Evolutionary conservation across 2,888 invertebrate genomes (phyloP).

Genomic region (Orchesellides sinensis): DNA sequence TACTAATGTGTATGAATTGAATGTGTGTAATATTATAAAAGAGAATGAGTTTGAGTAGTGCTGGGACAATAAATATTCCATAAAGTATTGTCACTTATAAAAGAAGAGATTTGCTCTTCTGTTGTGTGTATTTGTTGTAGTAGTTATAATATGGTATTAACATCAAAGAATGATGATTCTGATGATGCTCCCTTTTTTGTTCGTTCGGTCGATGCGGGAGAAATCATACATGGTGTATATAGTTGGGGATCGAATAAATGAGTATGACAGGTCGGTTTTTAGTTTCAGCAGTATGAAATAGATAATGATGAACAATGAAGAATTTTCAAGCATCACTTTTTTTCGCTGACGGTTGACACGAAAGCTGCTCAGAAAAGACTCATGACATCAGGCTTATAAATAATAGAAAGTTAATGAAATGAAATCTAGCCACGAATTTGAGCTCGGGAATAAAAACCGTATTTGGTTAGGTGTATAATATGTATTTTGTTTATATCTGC

Average conservation of each 20-base stretch:
- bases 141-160: slow-evolving; percentile 41
- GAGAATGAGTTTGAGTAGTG: slow-evolving; percentile 33
- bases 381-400: too few species aligned
- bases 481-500: too few species aligned
- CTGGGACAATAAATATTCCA: slow-evolving; percentile 54
- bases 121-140: slow-evolving; percentile 55
- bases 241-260: slow-evolving; percentile 39
- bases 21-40: slow-evolving; percentile 33
- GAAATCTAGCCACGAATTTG: too few species aligned
- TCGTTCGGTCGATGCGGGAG: neutral
- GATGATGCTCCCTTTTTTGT: slow-evolving; percentile 56
- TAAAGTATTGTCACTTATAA: slow-evolving; percentile 59
- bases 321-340: too few species aligned
- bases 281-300: slow-evolving; percentile 54
- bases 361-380: too few species aligned
- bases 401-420: too few species aligned
- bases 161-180: too few species aligned
- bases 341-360: slow-evolving; percentile 45
- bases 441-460: too few species aligned
- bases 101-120: slow-evolving; percentile 56
- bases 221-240: neutral
- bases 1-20: slow-evolving; percentile 6
- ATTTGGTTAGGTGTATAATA: too few species aligned
- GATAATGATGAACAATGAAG: slow-evolving; percentile 34
- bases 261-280: slow-evolving; percentile 58